These are phyloP conservation scores for Yponomeuta evonymella DNA, from an alignment of 2,888 invertebrate genomes.

Conservation along the genomic window DNA sequence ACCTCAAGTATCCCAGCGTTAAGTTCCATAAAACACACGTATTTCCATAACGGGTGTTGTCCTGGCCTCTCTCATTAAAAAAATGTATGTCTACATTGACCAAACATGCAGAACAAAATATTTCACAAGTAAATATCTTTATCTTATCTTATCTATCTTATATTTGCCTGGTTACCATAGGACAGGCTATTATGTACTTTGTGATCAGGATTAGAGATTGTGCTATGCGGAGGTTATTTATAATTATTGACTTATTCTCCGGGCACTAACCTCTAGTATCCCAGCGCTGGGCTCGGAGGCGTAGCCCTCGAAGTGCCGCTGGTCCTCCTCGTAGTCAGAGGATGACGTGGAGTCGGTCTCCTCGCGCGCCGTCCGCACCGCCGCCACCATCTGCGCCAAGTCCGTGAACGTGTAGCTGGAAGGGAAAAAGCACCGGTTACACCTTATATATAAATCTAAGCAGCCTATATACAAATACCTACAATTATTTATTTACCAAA, in stretches of 20 bases:
- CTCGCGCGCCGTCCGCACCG: slow-evolving; percentile 77
- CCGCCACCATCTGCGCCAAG: slow-evolving; percentile 94
- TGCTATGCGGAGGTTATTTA: slow-evolving; percentile 20
- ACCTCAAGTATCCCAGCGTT: slow-evolving; percentile 69
- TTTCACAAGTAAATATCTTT: too few relatives aligned
- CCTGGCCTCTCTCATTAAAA: too few relatives aligned
- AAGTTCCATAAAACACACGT: slow-evolving; percentile 79
- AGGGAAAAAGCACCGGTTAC: slow-evolving; percentile 10
- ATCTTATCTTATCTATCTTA: too few relatives aligned
- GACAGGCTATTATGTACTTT: too few relatives aligned
- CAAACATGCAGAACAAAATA: too few relatives aligned
- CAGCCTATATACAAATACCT: background rate
- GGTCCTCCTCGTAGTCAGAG: slow-evolving; percentile 79
- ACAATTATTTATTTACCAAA: background rate
- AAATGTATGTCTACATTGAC: too few relatives aligned
- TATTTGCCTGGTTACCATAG: too few relatives aligned
- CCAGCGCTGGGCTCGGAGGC: slow-evolving; percentile 86
- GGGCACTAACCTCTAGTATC: slow-evolving; percentile 54
- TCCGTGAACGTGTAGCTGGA: slow-evolving; percentile 91
- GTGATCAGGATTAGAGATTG: slow-evolving; percentile 70
- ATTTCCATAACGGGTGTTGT: too few relatives aligned
- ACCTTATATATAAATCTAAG: too few relatives aligned
- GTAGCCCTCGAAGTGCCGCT: slow-evolving; percentile 87
- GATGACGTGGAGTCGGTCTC: slow-evolving; percentile 75
- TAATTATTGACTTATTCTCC: too few relatives aligned